Base-by-base conservation (phyloP, 2,797 vertebrate species). In the Syndactyla subalaris region DNA sequence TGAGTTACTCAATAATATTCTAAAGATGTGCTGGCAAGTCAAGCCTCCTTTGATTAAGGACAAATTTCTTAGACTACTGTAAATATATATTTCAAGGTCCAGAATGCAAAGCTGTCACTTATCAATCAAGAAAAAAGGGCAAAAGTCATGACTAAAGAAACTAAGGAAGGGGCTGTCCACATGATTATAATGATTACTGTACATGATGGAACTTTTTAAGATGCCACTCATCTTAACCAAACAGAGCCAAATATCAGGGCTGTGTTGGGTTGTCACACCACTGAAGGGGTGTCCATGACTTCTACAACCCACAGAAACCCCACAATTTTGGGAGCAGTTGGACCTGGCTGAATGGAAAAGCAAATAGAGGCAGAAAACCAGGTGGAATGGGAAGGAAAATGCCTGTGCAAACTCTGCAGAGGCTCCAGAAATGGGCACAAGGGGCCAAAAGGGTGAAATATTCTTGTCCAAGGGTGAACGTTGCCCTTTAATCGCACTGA, bases 1-100 rank as follows among this genome's bases (percentile, higher is more conserved):
- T 97, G 97, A 97, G 97, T 97, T 96, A 81, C 96, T 97, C 91
- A 83, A 95, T 97, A 96, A 97, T 97, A 98, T 96, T 97, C 94
- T 95, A 93, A 96, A 92, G 85, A 93, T 88, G 88, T 95, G 93
- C 95, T 98, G 75, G 82, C 19, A 93, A 97, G 97, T 97, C 96
- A 92, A 81, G 96, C 96, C 95, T 96, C 96, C 95, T 97, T 85
- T 96, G 94, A 97, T 98, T 96, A 97, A 96, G 89, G 97, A 81
- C 89, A 92, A 79, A 88, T 97, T 96, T 96, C 46, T 43, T 86
- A 94, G 94, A 70, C 96, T 91, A 96, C 95, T 96, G 97, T 98
- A 98, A 98, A 98, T 96, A 98, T 79, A 84, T 95, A 76, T 78
- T 86, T 92, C 86, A 84, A 88, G 91, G 80, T 73, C 76, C 58